Conservation (phyloP, 2,888 invertebrate species). For the Chymomyza caudatula region DNA sequence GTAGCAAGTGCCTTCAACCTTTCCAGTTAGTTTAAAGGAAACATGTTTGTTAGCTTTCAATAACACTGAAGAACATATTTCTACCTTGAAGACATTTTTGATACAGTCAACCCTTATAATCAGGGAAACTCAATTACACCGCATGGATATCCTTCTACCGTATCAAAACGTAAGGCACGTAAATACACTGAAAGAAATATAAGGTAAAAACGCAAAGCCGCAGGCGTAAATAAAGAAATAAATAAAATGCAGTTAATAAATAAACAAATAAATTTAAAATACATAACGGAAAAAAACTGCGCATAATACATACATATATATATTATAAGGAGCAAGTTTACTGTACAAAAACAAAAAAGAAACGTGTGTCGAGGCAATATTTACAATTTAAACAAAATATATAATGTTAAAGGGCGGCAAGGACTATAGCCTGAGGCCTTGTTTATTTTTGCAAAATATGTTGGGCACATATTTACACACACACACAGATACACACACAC, state of each 20-base stretch:
- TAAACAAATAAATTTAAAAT: slow-evolving; percentile 72
- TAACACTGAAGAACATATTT: too few species aligned
- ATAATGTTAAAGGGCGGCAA: background rate
- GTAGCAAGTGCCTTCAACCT: too few species aligned
- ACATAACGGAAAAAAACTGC: slow-evolving; percentile 40
- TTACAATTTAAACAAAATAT: slow-evolving; percentile 30
- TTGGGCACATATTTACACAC: slow-evolving; percentile 64
- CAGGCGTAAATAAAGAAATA: slow-evolving; percentile 43
- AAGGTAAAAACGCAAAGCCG: slow-evolving; percentile 42
- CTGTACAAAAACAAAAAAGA: background rate
- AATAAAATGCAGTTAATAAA: slow-evolving; percentile 70
- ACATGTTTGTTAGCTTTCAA: too few species aligned
- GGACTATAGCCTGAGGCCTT: slow-evolving; percentile 47
- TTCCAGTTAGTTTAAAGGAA: too few species aligned
- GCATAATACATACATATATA: too few species aligned
- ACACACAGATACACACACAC: slow-evolving; percentile 15
- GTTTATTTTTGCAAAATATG: slow-evolving; percentile 72
- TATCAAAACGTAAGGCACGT: background rate
- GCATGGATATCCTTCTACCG: background rate
- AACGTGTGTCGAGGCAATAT: slow-evolving; percentile 12
- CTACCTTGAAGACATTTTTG: too few species aligned
- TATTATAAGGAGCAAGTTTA: too few species aligned
- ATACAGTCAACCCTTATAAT: background rate
- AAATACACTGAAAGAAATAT: too few species aligned
- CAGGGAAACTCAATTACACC: background rate